phyloP scores from a whole-genome alignment of 2,888 invertebrate genomes.

The Brachypalpus laphriformis region DNA sequence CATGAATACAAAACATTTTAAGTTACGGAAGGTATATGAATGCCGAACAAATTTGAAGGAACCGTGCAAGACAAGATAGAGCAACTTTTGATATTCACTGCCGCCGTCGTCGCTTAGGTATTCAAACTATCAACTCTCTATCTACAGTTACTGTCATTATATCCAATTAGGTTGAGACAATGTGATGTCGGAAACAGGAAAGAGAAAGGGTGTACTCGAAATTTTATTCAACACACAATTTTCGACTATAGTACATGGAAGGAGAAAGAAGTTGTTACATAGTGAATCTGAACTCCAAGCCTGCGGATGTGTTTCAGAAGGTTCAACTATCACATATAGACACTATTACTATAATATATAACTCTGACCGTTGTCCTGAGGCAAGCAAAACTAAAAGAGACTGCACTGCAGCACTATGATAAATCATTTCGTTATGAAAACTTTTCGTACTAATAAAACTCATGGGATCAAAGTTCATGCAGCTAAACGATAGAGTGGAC shows the following conservation, averaged over 20 bases:
- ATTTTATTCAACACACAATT: slow-evolving; percentile 65
- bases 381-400: slow-evolving; percentile 68
- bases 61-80: slow-evolving; percentile 43
- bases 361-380: slow-evolving; percentile 69
- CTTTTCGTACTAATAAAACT: slow-evolving; percentile 73
- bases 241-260: slow-evolving; percentile 34
- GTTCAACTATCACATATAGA: slow-evolving; percentile 62
- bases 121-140: slow-evolving; percentile 66
- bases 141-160: slow-evolving; percentile 65
- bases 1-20: slow-evolving; percentile 68
- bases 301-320: slow-evolving; percentile 64
- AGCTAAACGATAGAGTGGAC: slow-evolving; percentile 68
- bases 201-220: slow-evolving; percentile 31
- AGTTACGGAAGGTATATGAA: slow-evolving; percentile 49
- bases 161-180: slow-evolving; percentile 70
- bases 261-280: slow-evolving; percentile 55
- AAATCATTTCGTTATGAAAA: slow-evolving; percentile 74
- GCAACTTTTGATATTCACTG: slow-evolving; percentile 59
- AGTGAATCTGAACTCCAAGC: slow-evolving; percentile 58
- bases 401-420: slow-evolving; percentile 73
- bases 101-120: slow-evolving; percentile 61
- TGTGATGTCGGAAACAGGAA: slow-evolving; percentile 45
- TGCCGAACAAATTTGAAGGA: slow-evolving; percentile 61
- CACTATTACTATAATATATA: slow-evolving; percentile 65
- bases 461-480: slow-evolving; percentile 74